Conservation (phyloP, 2,113 vertebrate species). For the Limanda limanda region DNA sequence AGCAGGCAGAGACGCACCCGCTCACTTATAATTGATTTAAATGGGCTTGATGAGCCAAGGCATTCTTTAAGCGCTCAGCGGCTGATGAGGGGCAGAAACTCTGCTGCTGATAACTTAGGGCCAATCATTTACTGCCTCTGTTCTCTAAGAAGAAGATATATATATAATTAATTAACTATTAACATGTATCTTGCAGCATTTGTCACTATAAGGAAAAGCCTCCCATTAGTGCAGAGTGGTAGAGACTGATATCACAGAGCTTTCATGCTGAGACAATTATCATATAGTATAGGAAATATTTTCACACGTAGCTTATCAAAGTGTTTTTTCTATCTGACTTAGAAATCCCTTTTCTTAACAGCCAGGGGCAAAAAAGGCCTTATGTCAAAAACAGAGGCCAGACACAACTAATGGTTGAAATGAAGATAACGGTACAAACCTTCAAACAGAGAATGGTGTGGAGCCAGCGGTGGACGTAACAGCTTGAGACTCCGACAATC, state of each 20-base stretch:
- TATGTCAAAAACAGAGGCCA: background rate
- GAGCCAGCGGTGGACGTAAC: background rate
- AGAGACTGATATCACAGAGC: no score
- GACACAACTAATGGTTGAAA: background rate
- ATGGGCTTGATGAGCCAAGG: constrained; percentile 38
- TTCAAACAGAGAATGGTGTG: background rate
- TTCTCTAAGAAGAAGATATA: background rate
- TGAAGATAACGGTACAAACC: background rate
- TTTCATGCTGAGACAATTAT: no score
- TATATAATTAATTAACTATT: no score
- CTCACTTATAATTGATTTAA: constrained; percentile 49
- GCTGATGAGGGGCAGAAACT: constrained; percentile 7
- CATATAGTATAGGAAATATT: no score
- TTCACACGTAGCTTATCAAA: background rate
- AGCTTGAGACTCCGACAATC: background rate
- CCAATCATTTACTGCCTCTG: constrained; percentile 1
- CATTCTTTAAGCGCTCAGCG: constrained; percentile 14
- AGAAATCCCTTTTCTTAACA: background rate
- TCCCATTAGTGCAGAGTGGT: background rate
- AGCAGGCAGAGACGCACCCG: background rate
- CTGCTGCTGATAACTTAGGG: background rate
- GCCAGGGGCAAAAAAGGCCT: no score
- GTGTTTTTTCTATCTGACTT: background rate
- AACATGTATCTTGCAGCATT: no score
- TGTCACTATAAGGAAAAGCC: background rate